Evolutionary conservation across 2,888 invertebrate genomes (phyloP).

Genomic region (Cantharis lateralis): DNA sequence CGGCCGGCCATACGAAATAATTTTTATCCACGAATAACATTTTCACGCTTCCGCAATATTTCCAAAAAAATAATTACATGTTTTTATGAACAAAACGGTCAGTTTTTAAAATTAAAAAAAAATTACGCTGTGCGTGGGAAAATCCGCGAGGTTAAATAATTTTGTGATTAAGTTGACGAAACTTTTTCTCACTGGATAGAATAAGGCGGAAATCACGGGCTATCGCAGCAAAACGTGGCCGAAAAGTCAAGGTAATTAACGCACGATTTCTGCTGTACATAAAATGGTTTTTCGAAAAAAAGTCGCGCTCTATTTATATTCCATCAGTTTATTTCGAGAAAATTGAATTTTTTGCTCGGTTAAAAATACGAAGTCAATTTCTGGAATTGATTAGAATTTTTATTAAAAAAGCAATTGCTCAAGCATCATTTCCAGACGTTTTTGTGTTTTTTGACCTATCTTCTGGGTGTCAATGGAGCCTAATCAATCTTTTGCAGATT

Average conservation of each 20-base stretch:
- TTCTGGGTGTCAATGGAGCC: not conserved
- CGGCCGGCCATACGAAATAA: not conserved
- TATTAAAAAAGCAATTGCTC: not conserved
- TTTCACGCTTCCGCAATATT: not conserved
- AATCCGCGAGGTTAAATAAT: not conserved
- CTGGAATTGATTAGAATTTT: not conserved
- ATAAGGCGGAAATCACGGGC: conserved; percentile 84
- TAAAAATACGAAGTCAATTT: not conserved
- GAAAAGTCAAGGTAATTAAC: conserved; percentile 73
- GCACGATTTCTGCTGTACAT: not conserved
- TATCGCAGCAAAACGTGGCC: conserved; percentile 79
- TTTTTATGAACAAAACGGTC: not conserved
- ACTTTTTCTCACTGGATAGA: conserved; percentile 68
- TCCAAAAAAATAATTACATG: not conserved
- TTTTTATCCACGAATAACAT: not conserved
- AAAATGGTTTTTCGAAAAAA: not conserved
- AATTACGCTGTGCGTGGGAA: not conserved
- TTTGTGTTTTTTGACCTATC: not conserved
- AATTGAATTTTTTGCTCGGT: not conserved
- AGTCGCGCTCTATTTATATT: not conserved
- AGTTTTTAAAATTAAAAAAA: not conserved
- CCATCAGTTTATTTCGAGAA: not conserved
- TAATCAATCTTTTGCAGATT: not conserved
- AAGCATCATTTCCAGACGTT: not conserved
- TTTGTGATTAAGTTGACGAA: conserved; percentile 22